Evolutionary conservation across 2,113 vertebrate genomes (phyloP), one percentile per base, ranked within the genome.

Genomic region (Callithrix jacchus): DNA sequence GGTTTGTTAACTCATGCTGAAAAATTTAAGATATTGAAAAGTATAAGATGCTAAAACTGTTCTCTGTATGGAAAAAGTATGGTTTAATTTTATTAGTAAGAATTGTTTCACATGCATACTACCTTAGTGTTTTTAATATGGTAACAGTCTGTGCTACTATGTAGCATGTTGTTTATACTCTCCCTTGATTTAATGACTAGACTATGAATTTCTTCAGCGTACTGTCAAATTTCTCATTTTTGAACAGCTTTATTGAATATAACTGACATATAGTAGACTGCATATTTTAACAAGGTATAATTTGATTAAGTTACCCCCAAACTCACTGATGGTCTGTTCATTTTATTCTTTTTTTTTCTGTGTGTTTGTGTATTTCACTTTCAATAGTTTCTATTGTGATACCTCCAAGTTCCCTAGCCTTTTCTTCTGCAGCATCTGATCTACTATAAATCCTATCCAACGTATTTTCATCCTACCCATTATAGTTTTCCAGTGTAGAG

Each of bases 21-120:
- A 73, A 96, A 93, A 17, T 87, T 96, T 80, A 94, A 97, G 64
- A 94, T 93, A 89, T 58, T 93, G 68, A 93, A 95, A 95, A 93
- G 54, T 54, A 81, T 92, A 87, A 77, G 32, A 77, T 87, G 7
- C 61, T 84, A 73, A 91, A 95, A 96, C 40, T 88, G 30, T 87
- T 92, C 68, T 88, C n/a, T 90, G 13, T 40, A 8, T 91, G 58
- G 27, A 68, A 90, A 49, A 97, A 95, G 47, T 49, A 35, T 64
- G 77, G 20, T 94, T 92, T 87, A 61, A 49, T 91, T 83, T 68
- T 91, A 92, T 86, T 89, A 74, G 25, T 79, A 74, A 82, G 21
- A 95, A 85, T 95, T 90, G 9, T 73, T 70, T 9, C 56, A 12
- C 58, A 7, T 14, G 1, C 1, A 32, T 86, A 45, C 90, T 92